Percentiles rank a stretch among this genome's conserved stretches.
phyloP scores from a whole-genome alignment of 2,888 invertebrate species.

The Neocrepidodera transversa region DNA sequence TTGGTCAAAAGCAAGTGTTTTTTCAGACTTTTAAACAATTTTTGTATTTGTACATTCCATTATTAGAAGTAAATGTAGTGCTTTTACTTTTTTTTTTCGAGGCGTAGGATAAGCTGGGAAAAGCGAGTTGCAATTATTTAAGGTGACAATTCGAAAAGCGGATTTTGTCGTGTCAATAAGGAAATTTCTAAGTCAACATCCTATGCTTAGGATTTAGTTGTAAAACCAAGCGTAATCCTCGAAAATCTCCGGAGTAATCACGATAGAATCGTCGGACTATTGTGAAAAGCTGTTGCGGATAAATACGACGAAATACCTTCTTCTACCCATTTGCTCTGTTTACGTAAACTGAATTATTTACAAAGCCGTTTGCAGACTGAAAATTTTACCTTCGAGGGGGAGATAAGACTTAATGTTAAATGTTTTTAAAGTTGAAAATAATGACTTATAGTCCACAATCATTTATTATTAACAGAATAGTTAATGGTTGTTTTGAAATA shows the following conservation, averaged over 20 bases:
- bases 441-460: too few relatives aligned
- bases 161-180: constrained; percentile 33
- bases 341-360: constrained; percentile 33
- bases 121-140: constrained; percentile 17
- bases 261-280: constrained; percentile 36
- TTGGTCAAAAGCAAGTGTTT: too few relatives aligned
- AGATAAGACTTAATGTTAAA: not conserved
- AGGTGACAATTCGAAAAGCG: constrained; percentile 21
- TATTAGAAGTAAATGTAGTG: too few relatives aligned
- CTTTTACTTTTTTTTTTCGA: not conserved
- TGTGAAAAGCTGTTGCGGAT: constrained; percentile 35
- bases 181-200: constrained; percentile 32
- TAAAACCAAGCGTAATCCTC: constrained; percentile 35
- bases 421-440: not conserved
- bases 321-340: constrained; percentile 31
- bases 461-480: too few relatives aligned
- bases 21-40: too few relatives aligned
- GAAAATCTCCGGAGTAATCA: constrained; percentile 35
- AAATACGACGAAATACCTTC: constrained; percentile 34
- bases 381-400: constrained; percentile 12
- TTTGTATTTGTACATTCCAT: too few relatives aligned
- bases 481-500: too few relatives aligned
- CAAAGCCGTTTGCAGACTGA: constrained; percentile 11
- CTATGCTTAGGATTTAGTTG: constrained; percentile 35
- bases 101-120: not conserved